Conservation (phyloP, 2,113 vertebrate genomes). For the Hippocampus zosterae region DNA sequence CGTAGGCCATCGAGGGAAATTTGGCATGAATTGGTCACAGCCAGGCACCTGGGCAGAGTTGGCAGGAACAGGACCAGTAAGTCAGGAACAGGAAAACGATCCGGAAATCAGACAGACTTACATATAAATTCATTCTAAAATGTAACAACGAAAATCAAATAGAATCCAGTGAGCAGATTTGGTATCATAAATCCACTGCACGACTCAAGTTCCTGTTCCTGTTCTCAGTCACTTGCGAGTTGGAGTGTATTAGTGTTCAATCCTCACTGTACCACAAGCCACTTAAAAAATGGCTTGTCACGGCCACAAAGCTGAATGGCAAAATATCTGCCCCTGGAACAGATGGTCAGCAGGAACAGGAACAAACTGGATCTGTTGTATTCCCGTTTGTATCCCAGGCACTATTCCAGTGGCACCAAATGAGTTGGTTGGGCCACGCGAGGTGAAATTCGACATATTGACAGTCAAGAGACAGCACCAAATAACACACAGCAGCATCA, state of each 20-base stretch:
- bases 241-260: not conserved
- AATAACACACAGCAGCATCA: not conserved
- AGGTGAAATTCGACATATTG: conserved; percentile 10
- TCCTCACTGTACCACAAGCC: not conserved
- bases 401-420: not conserved
- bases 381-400: not conserved
- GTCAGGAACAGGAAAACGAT: not conserved
- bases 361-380: not conserved
- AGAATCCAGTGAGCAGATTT: not conserved
- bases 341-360: not conserved
- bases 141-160: not conserved
- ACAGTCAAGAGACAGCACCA: not conserved
- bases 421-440: not conserved
- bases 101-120: not conserved
- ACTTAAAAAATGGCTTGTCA: not conserved
- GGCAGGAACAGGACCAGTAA: not conserved
- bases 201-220: not conserved
- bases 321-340: not conserved
- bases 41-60: not conserved
- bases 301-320: not conserved
- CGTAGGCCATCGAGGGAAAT: not conserved
- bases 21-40: not conserved
- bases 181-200: not conserved
- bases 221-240: not conserved
- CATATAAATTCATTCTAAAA: not conserved